Evolutionary conservation across 2,888 invertebrate species (phyloP), one percentile per base, ranked within the genome.

Genomic region (Rhagophthalmus giganteus): DNA sequence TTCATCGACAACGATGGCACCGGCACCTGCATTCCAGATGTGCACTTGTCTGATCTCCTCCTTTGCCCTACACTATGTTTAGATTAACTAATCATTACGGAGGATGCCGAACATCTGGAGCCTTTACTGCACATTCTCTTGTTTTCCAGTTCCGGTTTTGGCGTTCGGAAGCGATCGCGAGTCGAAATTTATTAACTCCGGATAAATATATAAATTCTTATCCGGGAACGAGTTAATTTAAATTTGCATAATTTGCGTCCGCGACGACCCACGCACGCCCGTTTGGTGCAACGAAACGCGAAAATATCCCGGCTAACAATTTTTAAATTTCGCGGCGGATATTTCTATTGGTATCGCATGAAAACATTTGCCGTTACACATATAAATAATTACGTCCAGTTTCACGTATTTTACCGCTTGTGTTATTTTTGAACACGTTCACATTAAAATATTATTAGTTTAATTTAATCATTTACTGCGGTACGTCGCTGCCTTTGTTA

Each of bases 21-120:
- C 38, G 39, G 45, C 51, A 47, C 50, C 51, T 47, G 46, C 48
- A 53, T 53, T 55, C 58, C 58, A 58, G 58, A 58, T 58, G 58
- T 55, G 55, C 55, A 58, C 58, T 57, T 51, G 50, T 45, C 50
- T 45, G 52, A 37, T 53, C 54, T 45, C 33, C 37, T 31, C 31
- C 34, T 44, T 34, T 33, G 25, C 32, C 25, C 38, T 46, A 41
- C 46, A 39, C 39, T 50, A 34, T 54, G 54, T 54, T 58, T 53
- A 49, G 53, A 55, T 55, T 55, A 54, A 57, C 57, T 57, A 57
- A 52, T 55, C 39, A 40, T 45, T 45, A 44, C 33, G 40, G 39
- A 54, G 44, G 41, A 41, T 55, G 46, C 41, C 32, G 46, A 34
- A 48, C 53, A 53, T 53, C 53, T 53, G 53, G 53, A 53, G 35